Evolutionary conservation across 2,113 vertebrate species (phyloP), one percentile per base, ranked within the genome.

Genomic region (Corythaeola cristata): DNA sequence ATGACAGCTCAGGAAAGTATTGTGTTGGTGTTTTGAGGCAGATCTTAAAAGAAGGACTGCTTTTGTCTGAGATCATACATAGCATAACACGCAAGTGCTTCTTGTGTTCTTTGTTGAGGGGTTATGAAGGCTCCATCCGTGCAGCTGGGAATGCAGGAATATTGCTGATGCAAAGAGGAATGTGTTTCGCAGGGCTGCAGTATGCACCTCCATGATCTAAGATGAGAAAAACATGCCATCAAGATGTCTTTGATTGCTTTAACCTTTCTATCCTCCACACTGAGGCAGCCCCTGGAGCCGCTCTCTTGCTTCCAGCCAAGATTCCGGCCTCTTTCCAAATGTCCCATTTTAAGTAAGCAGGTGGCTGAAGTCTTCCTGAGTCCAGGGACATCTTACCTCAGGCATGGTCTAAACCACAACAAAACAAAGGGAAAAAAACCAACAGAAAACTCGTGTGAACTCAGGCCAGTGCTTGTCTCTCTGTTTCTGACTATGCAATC

Each of bases 21-120:
- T 94, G 71, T 95, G 63, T 45, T 85, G 85, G 35, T 85, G 49
- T 85, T 93, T 77, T 22, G 66, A 89, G 69, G 55, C n/a, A 94
- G 85, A 88, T 82, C 74, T 93, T 79, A 68, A 82, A 90, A 76
- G 83, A 55, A 66, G 53, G 62, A 47, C 2, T 19, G 35, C 78
- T 89, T 95, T 96, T 94, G 81, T 89, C 64, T 2, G 22, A 83
- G 75, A 80, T 85, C 84, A 85, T 76, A 73, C 22, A 41, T 35
- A 79, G 74, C 56, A 73, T 73, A 45, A 37, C 2, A 5, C 0
- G 2, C 62, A 55, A 82, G n/a, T 88, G 77, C 58, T 91, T 58
- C 74, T 45, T 60, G 35, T 71, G 45, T 75, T 71, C 78, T 66
- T 87, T 87, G 67, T 67, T 37, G 55, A 53, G 69, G 52, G 33